phyloP scores from a whole-genome alignment of 2,797 vertebrate genomes.

The Trachops cirrhosus region DNA sequence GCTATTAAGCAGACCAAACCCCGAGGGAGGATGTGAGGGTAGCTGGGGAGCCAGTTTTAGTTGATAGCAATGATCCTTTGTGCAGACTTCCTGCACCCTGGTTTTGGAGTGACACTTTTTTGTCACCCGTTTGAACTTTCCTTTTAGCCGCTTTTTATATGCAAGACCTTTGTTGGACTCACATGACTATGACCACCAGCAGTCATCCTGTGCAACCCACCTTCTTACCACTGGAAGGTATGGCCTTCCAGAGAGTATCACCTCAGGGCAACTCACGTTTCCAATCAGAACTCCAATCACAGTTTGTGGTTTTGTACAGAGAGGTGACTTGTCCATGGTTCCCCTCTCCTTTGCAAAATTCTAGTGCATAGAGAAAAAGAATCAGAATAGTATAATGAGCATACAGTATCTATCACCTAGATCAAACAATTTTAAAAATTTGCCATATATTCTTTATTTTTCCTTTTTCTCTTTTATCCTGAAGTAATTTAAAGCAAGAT shows the following conservation, averaged over 20 bases:
- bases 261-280: background rate
- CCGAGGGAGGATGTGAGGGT: background rate
- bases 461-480: background rate
- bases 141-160: background rate
- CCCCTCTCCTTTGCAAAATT: background rate
- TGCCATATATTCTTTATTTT: background rate
- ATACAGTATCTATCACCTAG: background rate
- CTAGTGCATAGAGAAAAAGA: background rate
- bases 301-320: background rate
- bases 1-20: background rate
- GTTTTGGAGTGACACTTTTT: background rate
- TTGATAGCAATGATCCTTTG: background rate
- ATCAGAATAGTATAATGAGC: background rate
- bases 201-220: background rate
- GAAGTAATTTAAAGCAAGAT: background rate
- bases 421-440: background rate
- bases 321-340: background rate
- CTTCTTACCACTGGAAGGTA: background rate
- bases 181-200: background rate
- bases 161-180: background rate
- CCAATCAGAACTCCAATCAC: background rate
- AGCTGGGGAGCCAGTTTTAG: background rate
- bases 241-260: background rate
- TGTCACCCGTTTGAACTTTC: background rate
- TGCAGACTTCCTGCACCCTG: background rate